Percentiles rank a stretch among this genome's conserved stretches.
These are phyloP conservation scores for Aphidoletes aphidimyza DNA, from an alignment of 2,888 invertebrate genomes.

Conservation along the genomic window DNA sequence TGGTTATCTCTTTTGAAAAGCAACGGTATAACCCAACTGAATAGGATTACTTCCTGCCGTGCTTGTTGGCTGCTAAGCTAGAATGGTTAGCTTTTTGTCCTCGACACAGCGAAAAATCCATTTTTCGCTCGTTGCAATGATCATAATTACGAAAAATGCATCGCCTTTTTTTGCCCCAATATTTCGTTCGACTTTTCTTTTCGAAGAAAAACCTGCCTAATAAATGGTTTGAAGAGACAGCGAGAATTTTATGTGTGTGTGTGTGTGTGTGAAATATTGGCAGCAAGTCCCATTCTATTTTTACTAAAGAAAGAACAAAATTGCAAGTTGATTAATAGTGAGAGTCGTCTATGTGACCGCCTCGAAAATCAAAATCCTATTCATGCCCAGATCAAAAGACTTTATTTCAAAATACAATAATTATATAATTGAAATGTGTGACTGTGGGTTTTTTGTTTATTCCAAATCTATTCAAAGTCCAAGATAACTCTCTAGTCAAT, in stretches of 20 bases:
- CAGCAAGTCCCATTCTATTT: too few species aligned
- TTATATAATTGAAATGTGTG: too few species aligned
- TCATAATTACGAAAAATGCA: not conserved
- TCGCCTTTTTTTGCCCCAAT: not conserved
- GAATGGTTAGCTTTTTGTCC: not conserved
- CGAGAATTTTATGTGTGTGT: not conserved
- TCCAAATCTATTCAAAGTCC: too few species aligned
- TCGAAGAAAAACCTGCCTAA: not conserved
- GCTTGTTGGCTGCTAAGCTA: not conserved
- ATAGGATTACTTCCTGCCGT: not conserved
- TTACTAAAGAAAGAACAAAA: too few species aligned
- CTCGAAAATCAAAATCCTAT: too few species aligned
- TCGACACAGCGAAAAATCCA: not conserved
- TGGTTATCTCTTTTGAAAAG: not conserved
- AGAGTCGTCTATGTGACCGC: too few species aligned
- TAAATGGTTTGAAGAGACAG: not conserved
- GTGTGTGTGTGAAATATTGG: too few species aligned
- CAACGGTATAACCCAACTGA: conserved; percentile 11
- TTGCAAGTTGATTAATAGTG: too few species aligned
- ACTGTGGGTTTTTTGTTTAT: too few species aligned
- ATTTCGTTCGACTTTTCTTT: not conserved
- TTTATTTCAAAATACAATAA: too few species aligned
- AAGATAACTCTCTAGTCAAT: too few species aligned
- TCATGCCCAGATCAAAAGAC: too few species aligned
- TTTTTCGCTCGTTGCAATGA: conserved; percentile 16